These are phyloP conservation scores for Amphiprion clarkii DNA, from an alignment of 2,797 vertebrate species.

Conservation along the genomic window DNA sequence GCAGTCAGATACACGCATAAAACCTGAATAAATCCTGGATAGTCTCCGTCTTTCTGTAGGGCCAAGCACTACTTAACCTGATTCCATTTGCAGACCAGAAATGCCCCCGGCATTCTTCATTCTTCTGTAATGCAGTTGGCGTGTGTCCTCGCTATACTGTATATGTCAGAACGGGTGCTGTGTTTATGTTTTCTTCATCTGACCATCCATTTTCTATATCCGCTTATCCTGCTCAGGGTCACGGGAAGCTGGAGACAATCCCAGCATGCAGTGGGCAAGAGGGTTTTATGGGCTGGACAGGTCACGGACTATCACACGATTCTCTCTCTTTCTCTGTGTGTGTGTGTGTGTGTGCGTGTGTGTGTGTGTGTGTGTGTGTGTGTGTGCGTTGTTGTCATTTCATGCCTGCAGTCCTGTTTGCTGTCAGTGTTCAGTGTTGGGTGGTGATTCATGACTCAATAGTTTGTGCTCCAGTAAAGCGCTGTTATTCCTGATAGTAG, in stretches of 20 bases:
- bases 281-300: slow-evolving; percentile 33
- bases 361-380: slow-evolving; percentile 12
- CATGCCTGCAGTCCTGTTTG: neutral
- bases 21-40: slow-evolving; percentile 18
- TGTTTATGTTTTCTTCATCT: slow-evolving; percentile 40
- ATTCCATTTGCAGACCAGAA: slow-evolving; percentile 36
- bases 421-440: neutral
- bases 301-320: slow-evolving; percentile 16
- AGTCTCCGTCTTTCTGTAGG: slow-evolving; percentile 18
- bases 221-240: slow-evolving; percentile 52
- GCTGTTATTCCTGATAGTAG: neutral
- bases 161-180: neutral
- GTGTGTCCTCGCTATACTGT: slow-evolving; percentile 1
- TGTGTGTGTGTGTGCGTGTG: neutral
- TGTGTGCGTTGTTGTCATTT: neutral
- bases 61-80: slow-evolving; percentile 48
- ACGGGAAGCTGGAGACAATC: slow-evolving; percentile 49
- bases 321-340: neutral
- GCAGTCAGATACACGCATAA: slow-evolving; percentile 5
- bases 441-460: neutral
- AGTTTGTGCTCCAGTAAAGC: neutral
- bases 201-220: slow-evolving; percentile 50
- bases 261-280: slow-evolving; percentile 45
- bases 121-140: slow-evolving; percentile 12
- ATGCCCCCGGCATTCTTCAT: slow-evolving; percentile 7